Evolutionary conservation across 2,888 invertebrate genomes (phyloP), one percentile per base, ranked within the genome.

Genomic region (Cynaeus angustus): DNA sequence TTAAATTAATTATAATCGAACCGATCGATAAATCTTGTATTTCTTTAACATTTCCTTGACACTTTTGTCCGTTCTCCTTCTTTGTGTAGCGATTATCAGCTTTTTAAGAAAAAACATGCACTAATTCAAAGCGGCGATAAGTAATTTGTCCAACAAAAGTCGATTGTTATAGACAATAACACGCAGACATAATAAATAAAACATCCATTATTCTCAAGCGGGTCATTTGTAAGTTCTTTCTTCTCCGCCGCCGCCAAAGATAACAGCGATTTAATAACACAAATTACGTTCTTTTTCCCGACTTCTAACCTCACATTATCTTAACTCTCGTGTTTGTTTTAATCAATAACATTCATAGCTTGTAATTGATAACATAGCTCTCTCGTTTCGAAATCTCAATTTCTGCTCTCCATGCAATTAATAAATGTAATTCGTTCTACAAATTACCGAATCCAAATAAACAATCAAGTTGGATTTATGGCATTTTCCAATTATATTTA

Each of bases 401-500:
- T 66, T 70, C 66, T 66, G 41, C 56, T n/a, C 58, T 59, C 38
- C 56, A 70, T 41, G 69, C 72, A 62, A 72, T 72, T 72, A 72
- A 72, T 72, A 69, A 71, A 56, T 62, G 61, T 68, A 70, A 70
- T 67, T 66, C 43, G 61, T 66, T 59, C 61, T 61, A 72, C 66
- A 55, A 64, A 68, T 65, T 68, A 67, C 71, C 13, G 30, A 59
- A 38, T 45, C 28, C 37, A 66, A 66, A 66, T 73, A 72, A 76
- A 75, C 73, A 74, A 77, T 73, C 74, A 55, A 26, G 66, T 56
- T 58, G 56, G 73, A 78, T 78, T 78, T 77, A 78, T 76, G 67
- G 78, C 74, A 72, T 70, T 74, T 76, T 75, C 75, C 74, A 73
- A 75, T 77, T 74, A 78, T 78, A 79, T 79, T 79, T 78, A 79